Evolutionary conservation across 2,888 invertebrate genomes (phyloP).

Genomic region (Micoletzkya japonica): DNA sequence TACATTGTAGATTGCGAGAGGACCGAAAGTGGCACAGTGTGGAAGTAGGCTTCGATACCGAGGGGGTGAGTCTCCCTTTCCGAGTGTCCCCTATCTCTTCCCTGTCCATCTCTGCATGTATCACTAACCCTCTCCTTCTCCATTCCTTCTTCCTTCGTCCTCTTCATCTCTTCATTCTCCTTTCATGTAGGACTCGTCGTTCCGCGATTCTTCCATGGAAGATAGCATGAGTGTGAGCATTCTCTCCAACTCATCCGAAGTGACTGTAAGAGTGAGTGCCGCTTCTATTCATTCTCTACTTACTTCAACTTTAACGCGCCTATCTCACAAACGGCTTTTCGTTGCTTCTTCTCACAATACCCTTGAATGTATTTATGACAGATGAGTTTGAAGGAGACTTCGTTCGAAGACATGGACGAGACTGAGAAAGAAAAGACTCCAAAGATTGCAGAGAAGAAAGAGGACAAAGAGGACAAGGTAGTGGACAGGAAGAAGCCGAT

Average conservation of each 20-base stretch:
- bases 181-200: too few relatives aligned
- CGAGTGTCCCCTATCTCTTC: too few relatives aligned
- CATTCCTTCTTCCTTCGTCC: too few relatives aligned
- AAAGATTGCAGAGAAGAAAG: too few relatives aligned
- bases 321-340: too few relatives aligned
- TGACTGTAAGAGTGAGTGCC: constrained; percentile 39
- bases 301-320: neutral
- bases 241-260: constrained; percentile 44
- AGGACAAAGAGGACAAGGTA: too few relatives aligned
- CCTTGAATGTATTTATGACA: neutral
- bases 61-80: constrained; percentile 1
- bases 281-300: neutral
- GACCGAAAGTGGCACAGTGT: constrained; percentile 53
- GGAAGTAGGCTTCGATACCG: constrained; percentile 39
- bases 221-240: constrained; percentile 38
- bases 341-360: neutral
- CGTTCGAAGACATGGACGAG: constrained; percentile 42
- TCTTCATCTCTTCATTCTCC: too few relatives aligned
- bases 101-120: too few relatives aligned
- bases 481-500: too few relatives aligned
- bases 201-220: constrained; percentile 33
- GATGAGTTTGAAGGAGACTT: constrained; percentile 35
- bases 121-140: too few relatives aligned
- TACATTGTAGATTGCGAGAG: too few relatives aligned
- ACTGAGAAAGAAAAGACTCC: too few relatives aligned